Evolutionary conservation across 2,797 vertebrate genomes (phyloP).

Genomic region (Sebastes oblongus): DNA sequence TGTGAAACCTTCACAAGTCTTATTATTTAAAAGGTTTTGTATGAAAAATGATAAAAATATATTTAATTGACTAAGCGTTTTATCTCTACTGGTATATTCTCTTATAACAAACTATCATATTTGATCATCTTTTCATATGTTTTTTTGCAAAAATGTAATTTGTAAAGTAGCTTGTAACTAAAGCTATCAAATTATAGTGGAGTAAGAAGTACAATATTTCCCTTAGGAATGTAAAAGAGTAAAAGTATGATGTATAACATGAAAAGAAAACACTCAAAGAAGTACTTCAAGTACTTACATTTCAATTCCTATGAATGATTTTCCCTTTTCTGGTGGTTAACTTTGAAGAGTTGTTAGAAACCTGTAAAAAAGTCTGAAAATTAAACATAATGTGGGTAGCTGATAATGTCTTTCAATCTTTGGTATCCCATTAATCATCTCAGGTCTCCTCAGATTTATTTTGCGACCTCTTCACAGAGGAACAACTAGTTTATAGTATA

Average conservation of each 20-base stretch:
- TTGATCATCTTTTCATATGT: not conserved
- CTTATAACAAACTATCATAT: not conserved
- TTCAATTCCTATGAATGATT: not conserved
- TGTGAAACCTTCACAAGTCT: not conserved
- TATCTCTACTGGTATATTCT: not conserved
- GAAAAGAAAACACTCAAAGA: not conserved
- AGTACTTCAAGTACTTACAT: not conserved
- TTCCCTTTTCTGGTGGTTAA: not conserved
- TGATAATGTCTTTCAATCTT: not conserved
- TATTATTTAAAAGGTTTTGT: not conserved
- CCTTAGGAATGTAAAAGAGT: not conserved
- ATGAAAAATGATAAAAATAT: not conserved
- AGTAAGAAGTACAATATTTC: not conserved
- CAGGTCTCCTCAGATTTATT: not conserved
- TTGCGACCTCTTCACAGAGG: not conserved
- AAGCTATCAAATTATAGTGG: not conserved
- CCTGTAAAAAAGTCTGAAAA: not conserved
- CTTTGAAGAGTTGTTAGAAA: not conserved
- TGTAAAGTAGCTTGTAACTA: not conserved
- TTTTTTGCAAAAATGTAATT: not conserved
- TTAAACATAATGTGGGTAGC: not conserved
- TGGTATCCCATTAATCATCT: not conserved
- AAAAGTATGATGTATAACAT: not conserved
- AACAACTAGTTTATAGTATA: conserved; percentile 2
- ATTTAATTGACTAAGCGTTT: not conserved